Conservation (phyloP, 2,113 vertebrate species). For the Epinephelus fuscoguttatus region DNA sequence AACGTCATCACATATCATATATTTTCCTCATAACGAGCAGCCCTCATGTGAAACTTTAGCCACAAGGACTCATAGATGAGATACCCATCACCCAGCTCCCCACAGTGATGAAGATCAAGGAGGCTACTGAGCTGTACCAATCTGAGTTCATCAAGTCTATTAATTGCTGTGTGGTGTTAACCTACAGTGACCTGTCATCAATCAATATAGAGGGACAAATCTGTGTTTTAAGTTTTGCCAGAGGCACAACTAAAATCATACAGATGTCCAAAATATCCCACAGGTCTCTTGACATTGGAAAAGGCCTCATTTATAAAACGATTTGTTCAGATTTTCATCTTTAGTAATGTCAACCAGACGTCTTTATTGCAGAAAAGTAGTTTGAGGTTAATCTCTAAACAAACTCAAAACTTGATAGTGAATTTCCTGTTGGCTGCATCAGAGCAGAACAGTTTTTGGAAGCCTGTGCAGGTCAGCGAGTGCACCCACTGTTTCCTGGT, state of each 20-base stretch:
- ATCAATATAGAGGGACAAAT: neutral
- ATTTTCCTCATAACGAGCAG: too few species aligned
- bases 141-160: neutral
- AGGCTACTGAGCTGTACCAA: neutral
- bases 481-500: conserved; percentile 3
- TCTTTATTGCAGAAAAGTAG: neutral
- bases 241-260: neutral
- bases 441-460: neutral
- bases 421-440: conserved; percentile 4
- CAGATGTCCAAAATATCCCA: neutral
- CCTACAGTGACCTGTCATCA: neutral
- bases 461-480: conserved; percentile 1
- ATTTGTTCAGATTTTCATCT: neutral
- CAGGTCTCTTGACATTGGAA: neutral
- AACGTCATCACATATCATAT: too few species aligned
- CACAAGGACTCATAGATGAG: neutral
- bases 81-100: neutral
- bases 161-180: neutral
- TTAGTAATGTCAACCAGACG: too few species aligned
- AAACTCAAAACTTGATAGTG: neutral
- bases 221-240: neutral
- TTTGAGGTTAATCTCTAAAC: neutral
- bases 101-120: neutral
- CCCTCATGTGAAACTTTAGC: neutral
- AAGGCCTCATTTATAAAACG: neutral